Percentiles rank a stretch among this genome's conserved stretches.
These are phyloP conservation scores for Nycteola revayana DNA, from an alignment of 2,888 invertebrate species.

Conservation along the genomic window DNA sequence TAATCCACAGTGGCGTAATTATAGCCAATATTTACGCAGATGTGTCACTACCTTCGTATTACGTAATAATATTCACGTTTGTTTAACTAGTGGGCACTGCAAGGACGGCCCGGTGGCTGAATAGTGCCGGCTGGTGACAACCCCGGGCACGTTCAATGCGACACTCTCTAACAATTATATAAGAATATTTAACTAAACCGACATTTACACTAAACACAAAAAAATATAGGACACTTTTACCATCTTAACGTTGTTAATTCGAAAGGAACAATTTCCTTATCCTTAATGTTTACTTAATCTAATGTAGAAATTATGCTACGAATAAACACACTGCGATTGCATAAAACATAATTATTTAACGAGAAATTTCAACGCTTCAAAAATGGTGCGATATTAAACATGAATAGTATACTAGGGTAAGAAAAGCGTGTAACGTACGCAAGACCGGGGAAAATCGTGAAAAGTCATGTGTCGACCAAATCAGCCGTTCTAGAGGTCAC, in stretches of 20 bases:
- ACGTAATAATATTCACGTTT: constrained; percentile 66
- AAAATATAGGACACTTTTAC: no score
- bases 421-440: constrained; percentile 40
- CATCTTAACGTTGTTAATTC: no score
- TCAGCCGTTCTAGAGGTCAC: constrained; percentile 36
- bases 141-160: constrained; percentile 29
- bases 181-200: constrained; percentile 6
- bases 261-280: no score
- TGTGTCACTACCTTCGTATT: constrained; percentile 57
- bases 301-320: no score
- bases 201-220: constrained; percentile 18
- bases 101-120: constrained; percentile 42
- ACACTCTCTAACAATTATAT: constrained; percentile 26
- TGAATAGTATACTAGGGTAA: no score
- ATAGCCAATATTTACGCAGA: constrained; percentile 76
- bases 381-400: no score
- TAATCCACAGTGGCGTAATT: constrained; percentile 60
- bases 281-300: no score
- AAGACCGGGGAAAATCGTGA: constrained; percentile 44
- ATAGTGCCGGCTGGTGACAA: constrained; percentile 42
- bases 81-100: constrained; percentile 46
- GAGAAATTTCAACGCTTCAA: no score
- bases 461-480: constrained; percentile 44
- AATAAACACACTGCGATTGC: constrained; percentile 29
- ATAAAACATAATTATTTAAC: no score